Conservation (phyloP, 2,888 invertebrate genomes). For the Campoplex capitator region DNA sequence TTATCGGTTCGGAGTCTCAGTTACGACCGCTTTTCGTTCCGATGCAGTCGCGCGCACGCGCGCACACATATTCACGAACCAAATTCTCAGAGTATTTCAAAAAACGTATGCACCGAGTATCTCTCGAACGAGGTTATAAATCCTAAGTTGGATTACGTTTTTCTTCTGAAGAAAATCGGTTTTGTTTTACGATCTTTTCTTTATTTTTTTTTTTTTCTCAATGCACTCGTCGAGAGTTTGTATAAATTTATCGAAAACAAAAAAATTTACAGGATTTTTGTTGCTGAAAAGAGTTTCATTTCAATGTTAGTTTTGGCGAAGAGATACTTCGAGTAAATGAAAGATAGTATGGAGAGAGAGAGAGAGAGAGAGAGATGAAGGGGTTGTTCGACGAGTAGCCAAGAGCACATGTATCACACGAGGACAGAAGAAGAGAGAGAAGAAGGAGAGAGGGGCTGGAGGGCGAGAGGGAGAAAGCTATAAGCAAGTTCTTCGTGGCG, state of each 20-base stretch:
- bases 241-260: not conserved
- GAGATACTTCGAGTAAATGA: not conserved
- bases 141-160: not conserved
- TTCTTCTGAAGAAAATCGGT: not conserved
- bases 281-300: not conserved
- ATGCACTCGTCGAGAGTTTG: not conserved
- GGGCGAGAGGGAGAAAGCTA: not conserved
- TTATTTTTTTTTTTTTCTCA: no score
- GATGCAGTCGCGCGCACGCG: not conserved
- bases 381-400: not conserved
- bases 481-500: constrained; percentile 55
- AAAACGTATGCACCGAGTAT: not conserved
- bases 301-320: not conserved
- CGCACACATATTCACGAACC: not conserved
- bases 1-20: constrained; percentile 9
- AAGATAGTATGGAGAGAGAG: constrained; percentile 14
- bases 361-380: constrained; percentile 23
- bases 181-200: not conserved
- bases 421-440: not conserved
- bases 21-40: constrained; percentile 10
- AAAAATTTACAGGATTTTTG: not conserved
- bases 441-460: not conserved
- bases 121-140: not conserved
- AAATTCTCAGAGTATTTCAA: not conserved
- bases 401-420: constrained; percentile 29